These are phyloP conservation scores for Drosophila cardini DNA, from an alignment of 1,140 invertebrate species.

Conservation along the genomic window DNA sequence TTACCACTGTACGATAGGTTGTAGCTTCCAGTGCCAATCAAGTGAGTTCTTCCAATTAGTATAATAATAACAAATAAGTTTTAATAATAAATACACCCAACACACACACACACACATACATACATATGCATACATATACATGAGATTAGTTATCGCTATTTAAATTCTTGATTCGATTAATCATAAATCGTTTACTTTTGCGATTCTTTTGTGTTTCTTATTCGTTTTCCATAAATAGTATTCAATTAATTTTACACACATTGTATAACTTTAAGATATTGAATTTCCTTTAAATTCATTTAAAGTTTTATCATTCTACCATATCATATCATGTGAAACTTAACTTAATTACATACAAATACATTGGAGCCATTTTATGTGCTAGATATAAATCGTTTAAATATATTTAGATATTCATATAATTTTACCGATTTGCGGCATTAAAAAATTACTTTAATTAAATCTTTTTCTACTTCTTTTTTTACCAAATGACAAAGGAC, in stretches of 20 bases:
- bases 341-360: slow-evolving; percentile 14
- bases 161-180: slow-evolving; percentile 1
- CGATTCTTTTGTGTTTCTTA: slow-evolving; percentile 15
- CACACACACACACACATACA: background rate
- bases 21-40: slow-evolving; percentile 76
- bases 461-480: background rate
- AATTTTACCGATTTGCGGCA: background rate
- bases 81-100: slow-evolving; percentile 4
- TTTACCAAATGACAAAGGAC: slow-evolving; percentile 15
- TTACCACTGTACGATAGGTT: slow-evolving; percentile 49
- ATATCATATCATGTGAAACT: slow-evolving; percentile 1
- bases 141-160: slow-evolving; percentile 1
- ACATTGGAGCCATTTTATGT: slow-evolving; percentile 36
- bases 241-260: slow-evolving; percentile 6
- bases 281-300: too few relatives aligned
- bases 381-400: slow-evolving; percentile 2
- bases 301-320: background rate
- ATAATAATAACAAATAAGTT: slow-evolving; percentile 34
- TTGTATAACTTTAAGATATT: slow-evolving; percentile 20
- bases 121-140: background rate
- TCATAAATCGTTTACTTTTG: slow-evolving; percentile 8
- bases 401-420: background rate
- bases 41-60: slow-evolving; percentile 67
- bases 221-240: slow-evolving; percentile 10
- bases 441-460: slow-evolving; percentile 1